Evolutionary conservation across 2,797 vertebrate genomes (phyloP), one percentile per base, ranked within the genome.

Genomic region (Cynopterus sphinx): DNA sequence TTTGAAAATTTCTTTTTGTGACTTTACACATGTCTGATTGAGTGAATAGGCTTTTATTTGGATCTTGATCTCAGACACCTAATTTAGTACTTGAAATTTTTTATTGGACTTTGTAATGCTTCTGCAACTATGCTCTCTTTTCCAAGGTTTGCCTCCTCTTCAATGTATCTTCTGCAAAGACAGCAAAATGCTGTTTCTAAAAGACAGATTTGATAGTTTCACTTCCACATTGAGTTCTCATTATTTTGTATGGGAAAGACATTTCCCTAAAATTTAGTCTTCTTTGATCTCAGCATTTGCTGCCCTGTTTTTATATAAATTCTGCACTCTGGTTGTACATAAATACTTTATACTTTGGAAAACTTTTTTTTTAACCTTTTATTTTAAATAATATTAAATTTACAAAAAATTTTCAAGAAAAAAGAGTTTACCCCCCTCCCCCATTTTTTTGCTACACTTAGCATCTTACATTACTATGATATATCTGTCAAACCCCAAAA

Each of bases 1-100:
- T 96, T 87, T 79, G 33, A 91, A 81, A 92, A 49, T 28, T 84
- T 33, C 22, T 43, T 96, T 91, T 77, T 87, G 11, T 84, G 53
- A 81, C 15, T 87, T 95, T 85, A 53, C 0, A 31, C 6, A 16
- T 68, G n/a, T 90, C 22, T 79, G 21, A 5, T 67, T 74, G 39
- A 74, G 36, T 78, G 71, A 90, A 55, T 68, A 24, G 51, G 71
- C 28, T 83, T 74, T 94, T 89, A 84, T 53, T 78, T 81, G 51
- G 46, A n/a, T n/a, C 24, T 93, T 79, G 16, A 15, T 57, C 31
- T 86, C 33, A 85, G 6, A 59, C 9, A 65, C 26, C 70, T 94
- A 49, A 81, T 84, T 90, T 79, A 85, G 24, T 57, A 36, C 21
- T 71, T 78, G 33, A 92, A 77, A 43, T 74, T 26, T 87, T 95